A percentile compares a stretch with the other conserved stretches of the same genome.
Conservation (phyloP, 2,888 invertebrate genomes). For the Drosophila prolongata region DNA sequence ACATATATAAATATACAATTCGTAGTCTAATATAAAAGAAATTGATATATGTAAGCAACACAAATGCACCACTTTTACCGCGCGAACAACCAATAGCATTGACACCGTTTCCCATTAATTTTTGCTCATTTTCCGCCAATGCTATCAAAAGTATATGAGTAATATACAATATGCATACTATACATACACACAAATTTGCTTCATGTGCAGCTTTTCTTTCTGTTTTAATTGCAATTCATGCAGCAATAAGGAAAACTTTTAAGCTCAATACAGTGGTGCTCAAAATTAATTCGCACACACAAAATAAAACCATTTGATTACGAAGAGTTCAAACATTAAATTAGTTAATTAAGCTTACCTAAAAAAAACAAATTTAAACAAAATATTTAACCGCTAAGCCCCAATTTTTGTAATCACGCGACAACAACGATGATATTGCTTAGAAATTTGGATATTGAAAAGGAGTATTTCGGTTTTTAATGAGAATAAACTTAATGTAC, state of each 20-base stretch:
- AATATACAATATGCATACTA: constrained; percentile 1
- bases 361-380: constrained; percentile 55
- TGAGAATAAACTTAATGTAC: constrained; percentile 68
- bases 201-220: constrained; percentile 46
- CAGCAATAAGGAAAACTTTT: constrained; percentile 32
- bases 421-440: constrained; percentile 37
- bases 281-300: constrained; percentile 15
- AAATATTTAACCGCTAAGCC: constrained; percentile 63
- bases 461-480: constrained; percentile 65
- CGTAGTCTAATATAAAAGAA: constrained; percentile 64
- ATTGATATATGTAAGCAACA: constrained; percentile 62
- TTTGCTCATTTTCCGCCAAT: constrained; percentile 30
- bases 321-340: constrained; percentile 39
- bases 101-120: constrained; percentile 60
- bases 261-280: constrained; percentile 41
- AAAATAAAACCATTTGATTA: constrained; percentile 34
- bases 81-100: constrained; percentile 53
- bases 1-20: constrained; percentile 53
- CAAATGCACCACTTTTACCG: constrained; percentile 3
- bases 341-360: constrained; percentile 56
- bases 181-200: constrained; percentile 23
- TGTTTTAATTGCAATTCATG: constrained; percentile 39
- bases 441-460: constrained; percentile 54
- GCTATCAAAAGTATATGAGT: constrained; percentile 11
- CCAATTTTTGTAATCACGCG: constrained; percentile 57